phyloP scores from a whole-genome alignment of 2,797 vertebrate genomes.

The Sorex maritimensis region DNA sequence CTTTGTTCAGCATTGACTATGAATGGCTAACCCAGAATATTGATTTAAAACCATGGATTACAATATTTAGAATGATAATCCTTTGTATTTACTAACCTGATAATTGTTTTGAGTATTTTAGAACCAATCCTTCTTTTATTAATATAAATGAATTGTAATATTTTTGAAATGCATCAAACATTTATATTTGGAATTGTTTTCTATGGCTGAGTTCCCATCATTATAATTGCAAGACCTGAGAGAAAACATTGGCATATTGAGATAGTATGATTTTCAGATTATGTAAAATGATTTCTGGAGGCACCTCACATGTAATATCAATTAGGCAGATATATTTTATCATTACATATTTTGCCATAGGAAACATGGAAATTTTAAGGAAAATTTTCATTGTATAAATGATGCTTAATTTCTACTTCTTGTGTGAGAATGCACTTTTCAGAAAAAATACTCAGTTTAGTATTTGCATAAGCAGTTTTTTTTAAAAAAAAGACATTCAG shows the following conservation, averaged over 20 bases:
- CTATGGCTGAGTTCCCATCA: not conserved
- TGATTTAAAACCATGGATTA: not conserved
- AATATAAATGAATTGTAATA: not conserved
- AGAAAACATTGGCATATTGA: not conserved
- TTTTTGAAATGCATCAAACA: conserved; percentile 7
- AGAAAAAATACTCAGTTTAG: conserved; percentile 17
- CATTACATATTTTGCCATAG: conserved; percentile 31
- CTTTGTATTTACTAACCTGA: not conserved
- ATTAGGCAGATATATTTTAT: conserved; percentile 7
- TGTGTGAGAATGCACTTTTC: not conserved
- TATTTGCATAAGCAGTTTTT: not conserved
- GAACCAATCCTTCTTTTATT: not conserved
- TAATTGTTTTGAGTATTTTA: not conserved
- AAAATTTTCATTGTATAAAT: not conserved
- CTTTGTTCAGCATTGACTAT: not conserved
- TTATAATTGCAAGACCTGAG: not conserved
- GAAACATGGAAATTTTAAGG: conserved; percentile 30
- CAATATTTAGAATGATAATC: not conserved
- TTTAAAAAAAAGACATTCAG: not conserved
- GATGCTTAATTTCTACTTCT: conserved; percentile 51
- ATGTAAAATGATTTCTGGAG: conserved; percentile 57
- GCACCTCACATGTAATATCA: conserved; percentile 14
- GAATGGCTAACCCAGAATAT: not conserved
- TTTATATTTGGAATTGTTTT: conserved; percentile 43
- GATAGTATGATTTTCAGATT: conserved; percentile 54